phyloP scores from a whole-genome alignment of 2,888 invertebrate genomes.

The Nephrotoma flavescens region DNA sequence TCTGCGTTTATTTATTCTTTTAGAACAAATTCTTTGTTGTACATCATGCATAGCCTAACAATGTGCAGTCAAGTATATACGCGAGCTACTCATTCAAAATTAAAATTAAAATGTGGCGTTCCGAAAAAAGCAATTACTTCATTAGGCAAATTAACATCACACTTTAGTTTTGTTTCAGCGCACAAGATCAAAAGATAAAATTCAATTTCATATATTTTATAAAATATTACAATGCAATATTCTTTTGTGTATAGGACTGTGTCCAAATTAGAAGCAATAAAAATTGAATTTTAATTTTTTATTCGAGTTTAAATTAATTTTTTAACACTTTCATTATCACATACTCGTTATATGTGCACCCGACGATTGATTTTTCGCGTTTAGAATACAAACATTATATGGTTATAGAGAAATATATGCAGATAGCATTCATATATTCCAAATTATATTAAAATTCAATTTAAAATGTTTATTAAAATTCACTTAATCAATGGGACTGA shows the following conservation, averaged over 20 bases:
- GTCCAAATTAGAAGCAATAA: background rate
- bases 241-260: background rate
- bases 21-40: background rate
- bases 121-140: background rate
- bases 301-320: background rate
- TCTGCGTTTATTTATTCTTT: background rate
- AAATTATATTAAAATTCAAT: background rate
- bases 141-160: background rate
- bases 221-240: background rate
- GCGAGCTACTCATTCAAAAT: background rate
- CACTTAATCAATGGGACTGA: background rate
- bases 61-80: background rate
- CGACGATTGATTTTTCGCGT: background rate
- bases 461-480: background rate
- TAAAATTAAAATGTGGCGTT: background rate
- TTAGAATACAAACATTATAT: background rate
- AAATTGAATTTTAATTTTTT: background rate
- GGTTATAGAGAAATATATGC: background rate
- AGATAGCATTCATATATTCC: background rate
- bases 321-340: background rate
- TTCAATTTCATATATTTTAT: background rate
- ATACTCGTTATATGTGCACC: background rate
- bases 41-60: background rate
- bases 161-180: background rate
- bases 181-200: background rate